Percentiles rank a stretch among this genome's conserved stretches.
Evolutionary conservation across 2,797 vertebrate genomes (phyloP).

Genomic region (Valencia hispanica): DNA sequence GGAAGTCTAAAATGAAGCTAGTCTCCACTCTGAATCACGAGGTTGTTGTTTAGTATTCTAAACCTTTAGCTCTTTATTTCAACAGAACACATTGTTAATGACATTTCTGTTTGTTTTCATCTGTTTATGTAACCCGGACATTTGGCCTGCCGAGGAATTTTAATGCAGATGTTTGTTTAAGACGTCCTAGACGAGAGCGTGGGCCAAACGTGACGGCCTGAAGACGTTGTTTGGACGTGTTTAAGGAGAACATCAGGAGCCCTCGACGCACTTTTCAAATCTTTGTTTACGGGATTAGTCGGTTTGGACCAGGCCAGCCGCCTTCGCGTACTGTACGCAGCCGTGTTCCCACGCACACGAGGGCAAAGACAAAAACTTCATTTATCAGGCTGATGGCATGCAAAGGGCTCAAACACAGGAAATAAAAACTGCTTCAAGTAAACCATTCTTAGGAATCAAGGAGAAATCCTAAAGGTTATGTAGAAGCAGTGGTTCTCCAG

Average conservation of each 20-base stretch:
- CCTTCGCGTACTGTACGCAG: conserved; percentile 21
- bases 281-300: conserved; percentile 48
- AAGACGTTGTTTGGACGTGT: conserved; percentile 51
- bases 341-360: conserved; percentile 1
- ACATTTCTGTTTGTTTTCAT: conserved; percentile 17
- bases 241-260: conserved; percentile 43
- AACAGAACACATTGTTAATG: conserved; percentile 12
- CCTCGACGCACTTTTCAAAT: conserved; percentile 43
- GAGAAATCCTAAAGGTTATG: conserved; percentile 15
- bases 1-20: not conserved
- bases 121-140: conserved; percentile 18
- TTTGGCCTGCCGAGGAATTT: conserved; percentile 10
- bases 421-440: conserved; percentile 21
- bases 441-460: no score
- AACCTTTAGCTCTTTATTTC: not conserved
- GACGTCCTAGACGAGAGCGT: conserved; percentile 28
- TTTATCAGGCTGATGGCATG: conserved; percentile 14
- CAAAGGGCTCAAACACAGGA: conserved; percentile 11
- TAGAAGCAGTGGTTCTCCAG: not conserved
- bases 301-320: conserved; percentile 20
- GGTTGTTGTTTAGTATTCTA: not conserved
- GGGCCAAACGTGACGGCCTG: conserved; percentile 38
- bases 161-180: conserved; percentile 49
- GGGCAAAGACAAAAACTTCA: not conserved
- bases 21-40: not conserved